Percentiles rank a stretch among this genome's conserved stretches.
These are phyloP conservation scores for Sinosuthora webbiana DNA, from an alignment of 2,113 vertebrate species.

Conservation along the genomic window DNA sequence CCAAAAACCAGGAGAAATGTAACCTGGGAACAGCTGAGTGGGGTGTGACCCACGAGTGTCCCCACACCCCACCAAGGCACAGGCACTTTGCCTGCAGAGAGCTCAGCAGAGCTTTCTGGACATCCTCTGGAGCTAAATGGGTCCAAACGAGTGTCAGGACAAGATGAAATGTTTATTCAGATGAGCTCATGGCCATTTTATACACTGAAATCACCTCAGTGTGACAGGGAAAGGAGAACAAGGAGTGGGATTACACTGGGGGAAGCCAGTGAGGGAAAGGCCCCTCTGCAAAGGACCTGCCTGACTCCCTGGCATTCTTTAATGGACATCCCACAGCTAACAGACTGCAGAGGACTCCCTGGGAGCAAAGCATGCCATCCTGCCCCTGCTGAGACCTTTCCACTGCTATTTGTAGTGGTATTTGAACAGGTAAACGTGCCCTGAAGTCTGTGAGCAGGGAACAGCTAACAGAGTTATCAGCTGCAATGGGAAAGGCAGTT, in stretches of 20 bases:
- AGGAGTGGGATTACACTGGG: background rate
- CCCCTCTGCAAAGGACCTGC: background rate
- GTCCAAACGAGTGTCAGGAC: background rate
- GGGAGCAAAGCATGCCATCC: background rate
- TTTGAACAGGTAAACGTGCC: constrained; percentile 58
- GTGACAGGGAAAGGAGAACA: background rate
- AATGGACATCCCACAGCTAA: constrained; percentile 11
- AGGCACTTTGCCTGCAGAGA: background rate
- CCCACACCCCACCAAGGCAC: background rate
- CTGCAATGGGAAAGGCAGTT: background rate
- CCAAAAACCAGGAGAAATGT: background rate
- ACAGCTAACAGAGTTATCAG: constrained; percentile 30
- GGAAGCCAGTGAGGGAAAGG: background rate
- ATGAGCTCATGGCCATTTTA: background rate
- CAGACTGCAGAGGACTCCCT: constrained; percentile 16
- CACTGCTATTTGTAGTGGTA: constrained; percentile 40
- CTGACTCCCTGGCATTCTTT: background rate
- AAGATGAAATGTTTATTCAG: background rate
- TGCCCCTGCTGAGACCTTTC: constrained; percentile 57
- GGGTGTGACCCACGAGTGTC: background rate
- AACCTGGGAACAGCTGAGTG: background rate
- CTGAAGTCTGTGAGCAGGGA: background rate
- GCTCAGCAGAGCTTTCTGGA: background rate
- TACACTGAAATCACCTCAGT: background rate
- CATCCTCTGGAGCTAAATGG: background rate